These are phyloP conservation scores for Arothron firmamentum DNA, from an alignment of 2,113 vertebrate genomes.

Conservation along the genomic window DNA sequence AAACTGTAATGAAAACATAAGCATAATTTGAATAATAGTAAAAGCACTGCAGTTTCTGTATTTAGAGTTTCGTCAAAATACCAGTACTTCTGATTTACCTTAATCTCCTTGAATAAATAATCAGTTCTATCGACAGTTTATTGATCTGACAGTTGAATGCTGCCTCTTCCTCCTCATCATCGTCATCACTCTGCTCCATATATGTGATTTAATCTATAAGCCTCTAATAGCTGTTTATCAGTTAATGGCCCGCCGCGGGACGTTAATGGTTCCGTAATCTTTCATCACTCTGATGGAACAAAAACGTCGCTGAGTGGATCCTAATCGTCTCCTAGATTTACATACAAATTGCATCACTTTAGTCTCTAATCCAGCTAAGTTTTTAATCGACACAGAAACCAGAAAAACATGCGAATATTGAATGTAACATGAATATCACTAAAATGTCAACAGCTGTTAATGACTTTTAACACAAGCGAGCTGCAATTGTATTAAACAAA, in stretches of 20 bases:
- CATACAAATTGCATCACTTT: slow-evolving; percentile 54
- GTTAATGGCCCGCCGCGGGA: slow-evolving; percentile 63
- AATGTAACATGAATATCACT: background rate
- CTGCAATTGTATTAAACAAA: no score
- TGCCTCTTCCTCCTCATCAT: slow-evolving; percentile 24
- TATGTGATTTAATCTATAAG: slow-evolving; percentile 66
- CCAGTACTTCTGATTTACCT: no score
- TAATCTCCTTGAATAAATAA: no score
- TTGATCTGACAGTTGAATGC: background rate
- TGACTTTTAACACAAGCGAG: no score
- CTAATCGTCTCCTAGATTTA: slow-evolving; percentile 62
- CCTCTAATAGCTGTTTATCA: slow-evolving; percentile 73
- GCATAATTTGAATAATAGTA: no score
- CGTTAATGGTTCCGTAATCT: slow-evolving; percentile 72
- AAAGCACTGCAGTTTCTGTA: no score
- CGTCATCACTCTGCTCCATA: slow-evolving; percentile 47
- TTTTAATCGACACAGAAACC: slow-evolving; percentile 41
- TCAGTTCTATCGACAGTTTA: no score
- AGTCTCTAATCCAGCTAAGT: slow-evolving; percentile 65
- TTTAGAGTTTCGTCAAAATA: no score
- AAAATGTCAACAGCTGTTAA: no score
- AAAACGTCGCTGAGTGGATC: slow-evolving; percentile 56
- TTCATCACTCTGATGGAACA: slow-evolving; percentile 52
- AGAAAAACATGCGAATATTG: background rate
- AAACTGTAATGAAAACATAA: no score